A percentile compares a stretch with the other conserved stretches of the same genome.
phyloP scores from a whole-genome alignment of 53 echinoderm and acorn worm species.

The Stichopus horrens region DNA sequence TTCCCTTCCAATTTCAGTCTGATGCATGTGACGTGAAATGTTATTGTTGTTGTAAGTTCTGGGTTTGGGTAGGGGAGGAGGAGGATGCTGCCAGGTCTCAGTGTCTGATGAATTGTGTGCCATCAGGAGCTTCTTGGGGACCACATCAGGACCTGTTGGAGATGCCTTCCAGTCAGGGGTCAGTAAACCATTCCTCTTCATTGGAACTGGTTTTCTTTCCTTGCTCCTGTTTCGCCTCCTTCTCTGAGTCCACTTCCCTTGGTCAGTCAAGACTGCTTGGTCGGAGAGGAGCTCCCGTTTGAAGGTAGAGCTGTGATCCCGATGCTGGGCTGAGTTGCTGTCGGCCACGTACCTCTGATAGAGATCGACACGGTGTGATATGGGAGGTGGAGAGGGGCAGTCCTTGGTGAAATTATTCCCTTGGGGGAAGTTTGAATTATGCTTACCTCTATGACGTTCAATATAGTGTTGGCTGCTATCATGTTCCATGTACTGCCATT shows the following conservation, averaged over 20 bases:
- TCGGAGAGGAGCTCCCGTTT: slow-evolving; percentile 21
- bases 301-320: neutral
- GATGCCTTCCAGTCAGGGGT: neutral
- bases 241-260: slow-evolving; percentile 22
- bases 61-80: slow-evolving; percentile 37
- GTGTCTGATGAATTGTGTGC: neutral
- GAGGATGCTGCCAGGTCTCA: slow-evolving; percentile 25
- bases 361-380: neutral
- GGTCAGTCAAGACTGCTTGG: slow-evolving; percentile 27
- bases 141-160: neutral
- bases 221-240: neutral
- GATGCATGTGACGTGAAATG: neutral
- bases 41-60: slow-evolving; percentile 41
- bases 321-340: neutral
- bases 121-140: neutral
- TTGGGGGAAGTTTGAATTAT: neutral
- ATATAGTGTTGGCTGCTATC: neutral
- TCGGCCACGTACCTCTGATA: neutral
- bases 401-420: neutral
- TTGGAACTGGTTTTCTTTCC: slow-evolving; percentile 24
- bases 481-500: slow-evolving; percentile 12
- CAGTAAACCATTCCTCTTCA: slow-evolving; percentile 16
- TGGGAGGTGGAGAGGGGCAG: neutral
- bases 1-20: neutral
- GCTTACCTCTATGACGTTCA: neutral